Evolutionary conservation across 2,888 invertebrate genomes (phyloP).

Genomic region (Ametastegia equiseti): DNA sequence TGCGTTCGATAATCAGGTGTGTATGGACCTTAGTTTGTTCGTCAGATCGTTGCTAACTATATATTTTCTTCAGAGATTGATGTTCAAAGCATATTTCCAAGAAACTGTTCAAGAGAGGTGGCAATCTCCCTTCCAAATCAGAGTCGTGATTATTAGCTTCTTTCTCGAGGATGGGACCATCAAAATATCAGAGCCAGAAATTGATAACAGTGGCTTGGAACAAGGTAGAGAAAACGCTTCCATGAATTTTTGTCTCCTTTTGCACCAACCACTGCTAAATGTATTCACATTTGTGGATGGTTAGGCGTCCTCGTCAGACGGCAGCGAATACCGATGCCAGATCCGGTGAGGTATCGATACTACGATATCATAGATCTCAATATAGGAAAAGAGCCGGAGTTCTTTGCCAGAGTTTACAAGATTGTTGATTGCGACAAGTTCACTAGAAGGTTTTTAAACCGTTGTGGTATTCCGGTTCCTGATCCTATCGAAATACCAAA

Average conservation of each 20-base stretch:
- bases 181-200: conserved; percentile 89
- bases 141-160: conserved; percentile 90
- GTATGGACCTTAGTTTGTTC: conserved; percentile 21
- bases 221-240: conserved; percentile 81
- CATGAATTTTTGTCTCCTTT: not conserved
- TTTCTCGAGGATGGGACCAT: conserved; percentile 95
- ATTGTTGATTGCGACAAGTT: conserved; percentile 92
- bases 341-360: conserved; percentile 85
- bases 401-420: conserved; percentile 89
- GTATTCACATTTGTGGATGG: conserved; percentile 16
- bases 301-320: conserved; percentile 88
- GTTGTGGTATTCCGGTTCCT: conserved; percentile 90
- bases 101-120: conserved; percentile 87
- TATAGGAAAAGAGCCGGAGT: conserved; percentile 87
- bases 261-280: not conserved
- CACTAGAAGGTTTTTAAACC: conserved; percentile 89
- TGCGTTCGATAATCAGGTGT: conserved; percentile 91
- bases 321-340: conserved; percentile 88
- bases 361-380: conserved; percentile 93
- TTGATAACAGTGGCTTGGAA: conserved; percentile 89
- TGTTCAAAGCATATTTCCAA: conserved; percentile 88
- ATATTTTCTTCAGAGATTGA: conserved; percentile 80
- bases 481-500: conserved; percentile 80
- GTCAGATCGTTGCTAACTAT: conserved; percentile 43
- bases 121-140: conserved; percentile 82